phyloP scores from a whole-genome alignment of 2,888 invertebrate genomes.

The Hemithea aestivaria region DNA sequence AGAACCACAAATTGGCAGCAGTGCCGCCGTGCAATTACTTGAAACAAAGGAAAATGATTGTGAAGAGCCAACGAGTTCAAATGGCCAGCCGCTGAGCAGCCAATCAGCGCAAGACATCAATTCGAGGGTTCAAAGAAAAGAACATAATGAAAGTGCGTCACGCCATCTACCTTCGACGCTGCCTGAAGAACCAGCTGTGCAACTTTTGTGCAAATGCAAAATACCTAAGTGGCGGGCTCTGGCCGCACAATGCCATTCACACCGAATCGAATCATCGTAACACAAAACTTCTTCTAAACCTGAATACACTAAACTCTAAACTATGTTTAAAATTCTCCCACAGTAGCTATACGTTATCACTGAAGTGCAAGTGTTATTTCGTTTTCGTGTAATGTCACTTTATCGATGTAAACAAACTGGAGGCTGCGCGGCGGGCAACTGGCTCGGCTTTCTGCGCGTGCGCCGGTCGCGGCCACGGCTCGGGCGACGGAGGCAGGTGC shows the following conservation, averaged over 20 bases:
- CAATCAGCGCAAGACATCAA: constrained; percentile 13
- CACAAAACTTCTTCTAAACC: constrained; percentile 25
- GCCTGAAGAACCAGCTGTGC: constrained; percentile 47
- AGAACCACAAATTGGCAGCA: constrained; percentile 3
- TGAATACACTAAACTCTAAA: constrained; percentile 17
- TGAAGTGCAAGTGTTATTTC: constrained; percentile 17
- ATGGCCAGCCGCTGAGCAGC: constrained; percentile 13
- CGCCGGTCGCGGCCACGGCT: constrained; percentile 47
- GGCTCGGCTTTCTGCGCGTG: constrained; percentile 66
- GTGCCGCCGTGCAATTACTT: constrained; percentile 6
- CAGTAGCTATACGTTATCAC: constrained; percentile 37
- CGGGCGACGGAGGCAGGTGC: constrained; percentile 18
- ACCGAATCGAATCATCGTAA: constrained; percentile 28
- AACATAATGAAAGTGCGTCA: constrained; percentile 15
- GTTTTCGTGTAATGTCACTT: constrained; percentile 14
- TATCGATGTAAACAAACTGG: constrained; percentile 69
- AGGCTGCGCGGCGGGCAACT: constrained; percentile 75
- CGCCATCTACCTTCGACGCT: constrained; percentile 32
- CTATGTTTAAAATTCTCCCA: constrained; percentile 23
- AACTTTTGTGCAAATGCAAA: constrained; percentile 54
- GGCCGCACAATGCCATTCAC: constrained; percentile 41
- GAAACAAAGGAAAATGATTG: constrained; percentile 23
- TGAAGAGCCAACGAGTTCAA: constrained; percentile 18
- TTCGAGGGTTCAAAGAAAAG: constrained; percentile 12
- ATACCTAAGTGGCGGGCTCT: constrained; percentile 33